phyloP scores from a whole-genome alignment of 1,140 invertebrate species.

The Whitmania pigra region DNA sequence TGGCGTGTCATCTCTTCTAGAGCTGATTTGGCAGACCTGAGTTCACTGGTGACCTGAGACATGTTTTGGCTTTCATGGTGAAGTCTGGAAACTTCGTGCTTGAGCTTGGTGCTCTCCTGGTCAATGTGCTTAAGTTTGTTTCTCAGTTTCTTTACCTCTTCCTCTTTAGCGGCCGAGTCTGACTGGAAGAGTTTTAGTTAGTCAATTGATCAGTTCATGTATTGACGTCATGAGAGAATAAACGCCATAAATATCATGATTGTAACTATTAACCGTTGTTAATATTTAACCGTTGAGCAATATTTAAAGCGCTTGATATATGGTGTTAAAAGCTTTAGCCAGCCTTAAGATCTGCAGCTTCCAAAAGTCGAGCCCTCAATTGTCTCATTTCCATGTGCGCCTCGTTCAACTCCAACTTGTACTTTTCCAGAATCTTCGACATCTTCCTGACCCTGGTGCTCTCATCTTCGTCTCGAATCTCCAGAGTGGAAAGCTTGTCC shows the following conservation, averaged over 20 bases:
- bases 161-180: conserved; percentile 34
- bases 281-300: too few species aligned
- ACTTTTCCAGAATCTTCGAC: conserved; percentile 37
- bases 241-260: too few species aligned
- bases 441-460: conserved; percentile 33
- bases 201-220: neutral
- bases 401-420: conserved; percentile 36
- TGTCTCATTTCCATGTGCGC: conserved; percentile 35
- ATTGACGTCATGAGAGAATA: too few species aligned
- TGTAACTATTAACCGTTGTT: too few species aligned
- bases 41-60: conserved; percentile 35
- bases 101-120: conserved; percentile 35
- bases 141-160: conserved; percentile 36
- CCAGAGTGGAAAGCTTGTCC: conserved; percentile 32
- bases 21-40: conserved; percentile 38
- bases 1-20: conserved; percentile 36
- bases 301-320: too few species aligned
- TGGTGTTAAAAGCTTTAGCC: neutral
- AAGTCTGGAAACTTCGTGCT: conserved; percentile 37
- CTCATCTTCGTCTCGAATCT: conserved; percentile 36
- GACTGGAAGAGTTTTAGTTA: neutral
- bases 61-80: conserved; percentile 30
- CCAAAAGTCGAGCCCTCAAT: conserved; percentile 38
- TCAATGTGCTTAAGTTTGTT: conserved; percentile 37
- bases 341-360: conserved; percentile 37